A percentile compares a stretch with the other conserved stretches of the same genome.
Conservation (phyloP, 2,888 invertebrate species). For the Lepidochrysops patricia region DNA sequence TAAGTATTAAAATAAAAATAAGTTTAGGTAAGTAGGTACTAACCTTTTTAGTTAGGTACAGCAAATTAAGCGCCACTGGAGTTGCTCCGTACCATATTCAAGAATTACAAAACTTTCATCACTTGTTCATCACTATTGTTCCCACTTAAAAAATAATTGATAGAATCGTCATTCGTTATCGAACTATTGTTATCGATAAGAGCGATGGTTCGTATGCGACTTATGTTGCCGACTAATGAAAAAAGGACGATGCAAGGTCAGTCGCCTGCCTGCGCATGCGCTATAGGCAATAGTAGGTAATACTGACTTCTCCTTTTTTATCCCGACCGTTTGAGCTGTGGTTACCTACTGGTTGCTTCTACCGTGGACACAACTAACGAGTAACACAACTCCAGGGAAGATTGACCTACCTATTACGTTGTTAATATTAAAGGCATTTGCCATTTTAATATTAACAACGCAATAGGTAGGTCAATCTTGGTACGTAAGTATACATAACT, state of each 20-base stretch:
- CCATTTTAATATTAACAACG: too few relatives aligned
- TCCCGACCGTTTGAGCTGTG: too few relatives aligned
- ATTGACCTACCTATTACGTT: too few relatives aligned
- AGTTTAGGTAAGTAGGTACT: too few relatives aligned
- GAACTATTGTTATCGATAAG: slow-evolving; percentile 16
- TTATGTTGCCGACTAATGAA: slow-evolving; percentile 47
- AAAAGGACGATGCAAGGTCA: slow-evolving; percentile 68
- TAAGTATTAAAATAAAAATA: too few relatives aligned
- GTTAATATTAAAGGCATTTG: too few relatives aligned
- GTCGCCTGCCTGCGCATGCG: slow-evolving; percentile 56
- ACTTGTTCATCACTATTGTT: too few relatives aligned
- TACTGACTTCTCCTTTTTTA: neutral
- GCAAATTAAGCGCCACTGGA: neutral
- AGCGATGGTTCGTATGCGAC: slow-evolving; percentile 39
- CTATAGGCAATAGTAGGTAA: too few relatives aligned
- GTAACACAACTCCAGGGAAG: too few relatives aligned
- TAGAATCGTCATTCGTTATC: neutral
- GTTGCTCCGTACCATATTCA: neutral
- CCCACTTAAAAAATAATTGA: neutral
- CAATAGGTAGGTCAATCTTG: too few relatives aligned
- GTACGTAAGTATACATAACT: too few relatives aligned
- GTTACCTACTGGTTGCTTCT: too few relatives aligned
- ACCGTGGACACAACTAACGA: neutral
- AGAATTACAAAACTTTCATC: neutral
- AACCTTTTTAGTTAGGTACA: neutral